Evolutionary conservation across 2,113 vertebrate genomes (phyloP).

Genomic region (Cygnus atratus): DNA sequence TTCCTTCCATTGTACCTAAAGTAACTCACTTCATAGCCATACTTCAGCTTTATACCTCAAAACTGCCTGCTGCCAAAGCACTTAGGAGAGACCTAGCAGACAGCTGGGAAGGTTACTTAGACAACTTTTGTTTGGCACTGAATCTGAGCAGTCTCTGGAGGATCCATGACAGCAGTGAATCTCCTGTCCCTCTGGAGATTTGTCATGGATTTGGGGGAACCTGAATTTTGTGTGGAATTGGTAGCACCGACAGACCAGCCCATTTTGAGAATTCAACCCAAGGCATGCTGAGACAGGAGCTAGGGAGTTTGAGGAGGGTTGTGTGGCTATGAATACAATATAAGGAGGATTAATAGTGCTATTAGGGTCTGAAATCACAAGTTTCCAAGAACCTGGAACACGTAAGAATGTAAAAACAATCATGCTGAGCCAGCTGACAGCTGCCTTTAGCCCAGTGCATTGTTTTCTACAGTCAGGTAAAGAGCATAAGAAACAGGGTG

Average conservation of each 20-base stretch:
- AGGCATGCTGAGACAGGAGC: neutral
- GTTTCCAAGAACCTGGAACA: slow-evolving; percentile 7
- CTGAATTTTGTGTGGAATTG: neutral
- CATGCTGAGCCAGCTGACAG: neutral
- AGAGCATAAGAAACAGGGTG: neutral
- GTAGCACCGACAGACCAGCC: slow-evolving; percentile 5
- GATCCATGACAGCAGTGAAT: neutral
- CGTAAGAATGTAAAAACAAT: neutral
- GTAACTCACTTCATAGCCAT: neutral
- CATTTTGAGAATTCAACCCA: neutral
- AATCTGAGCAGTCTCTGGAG: neutral
- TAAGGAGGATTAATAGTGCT: neutral
- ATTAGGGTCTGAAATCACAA: neutral
- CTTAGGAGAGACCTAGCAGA: neutral
- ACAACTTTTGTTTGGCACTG: neutral
- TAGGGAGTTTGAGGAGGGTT: neutral
- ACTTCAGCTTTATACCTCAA: neutral
- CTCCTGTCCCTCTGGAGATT: neutral
- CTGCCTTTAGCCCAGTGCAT: neutral
- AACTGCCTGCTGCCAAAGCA: neutral
- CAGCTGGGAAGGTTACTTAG: neutral
- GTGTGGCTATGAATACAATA: neutral
- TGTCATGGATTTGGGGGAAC: neutral
- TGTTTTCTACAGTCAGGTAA: neutral
- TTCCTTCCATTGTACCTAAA: neutral